Base-by-base conservation (phyloP, 1,140 invertebrate species). In the Ceratina australensis region DNA sequence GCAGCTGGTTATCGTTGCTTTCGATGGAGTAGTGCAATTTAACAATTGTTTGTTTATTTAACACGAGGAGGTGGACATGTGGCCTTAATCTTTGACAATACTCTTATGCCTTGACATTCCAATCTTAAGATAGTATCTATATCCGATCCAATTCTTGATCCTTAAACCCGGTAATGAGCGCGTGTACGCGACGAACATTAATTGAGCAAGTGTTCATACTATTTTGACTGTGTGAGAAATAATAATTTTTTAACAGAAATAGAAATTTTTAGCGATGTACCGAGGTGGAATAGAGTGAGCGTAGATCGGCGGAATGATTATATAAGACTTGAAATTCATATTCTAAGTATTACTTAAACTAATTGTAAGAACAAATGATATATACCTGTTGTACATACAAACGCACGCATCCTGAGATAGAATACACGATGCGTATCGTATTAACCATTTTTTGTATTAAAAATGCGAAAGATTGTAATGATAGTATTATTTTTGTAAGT, bases 1-100 rank as follows among this genome's bases (percentile, higher is more conserved):
- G 26, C 24, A 49, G n/a, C 28, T 79, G 49, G 12, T 42, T 33
- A 54, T 63, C 18, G 26, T 47, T 67, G 3, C 33, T 12, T 65
- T 60, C 20, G 16, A 75, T 66, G 72, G 64, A 79, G 64, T 75
- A 79, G 78, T 79, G 78, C 78, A 79, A 79, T 79, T 60, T 47
- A 68, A 60, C 56, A 63, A 16, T 24, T 42, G 20, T 60, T 22
- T 67, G 59, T 52, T 65, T 73, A 59, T 59, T 5, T 20, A 49
- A 26, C 49, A 20, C 12, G 16, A 8, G 24, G 50, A 24, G 12
- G 24, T 52, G 12, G 64, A 57, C 18, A 12, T 49, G n/a, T n/a
- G 59, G 22, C 1, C 49, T 59, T 72, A 64, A 76, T 26, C 13
- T 60, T 76, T 15, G 42, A 42, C 33, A 42, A 42, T 42, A 42